These are phyloP conservation scores for Procavia capensis DNA, from an alignment of 2,113 vertebrate species.

Conservation along the genomic window DNA sequence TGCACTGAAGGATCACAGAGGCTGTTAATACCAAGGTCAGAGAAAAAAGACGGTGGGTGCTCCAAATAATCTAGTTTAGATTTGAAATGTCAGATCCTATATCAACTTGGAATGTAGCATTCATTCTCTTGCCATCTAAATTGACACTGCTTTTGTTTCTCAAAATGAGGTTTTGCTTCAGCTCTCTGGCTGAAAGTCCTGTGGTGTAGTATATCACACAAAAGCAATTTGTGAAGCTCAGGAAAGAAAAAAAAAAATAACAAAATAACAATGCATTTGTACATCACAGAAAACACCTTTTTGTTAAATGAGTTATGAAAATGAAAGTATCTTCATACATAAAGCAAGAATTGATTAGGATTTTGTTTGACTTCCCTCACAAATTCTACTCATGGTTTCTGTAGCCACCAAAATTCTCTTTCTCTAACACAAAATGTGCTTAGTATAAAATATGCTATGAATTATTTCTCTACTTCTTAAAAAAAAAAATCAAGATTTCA, in stretches of 20 bases:
- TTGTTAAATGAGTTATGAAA: slow-evolving; percentile 63
- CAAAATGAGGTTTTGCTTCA: slow-evolving; percentile 77
- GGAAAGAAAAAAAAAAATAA: slow-evolving; percentile 69
- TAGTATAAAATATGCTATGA: not conserved
- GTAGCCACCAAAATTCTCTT: not conserved
- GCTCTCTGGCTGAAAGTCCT: slow-evolving; percentile 67
- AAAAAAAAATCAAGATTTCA: not conserved
- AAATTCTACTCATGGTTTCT: slow-evolving; percentile 46
- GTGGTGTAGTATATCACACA: slow-evolving; percentile 54
- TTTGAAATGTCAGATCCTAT: slow-evolving; percentile 78
- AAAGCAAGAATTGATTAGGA: slow-evolving; percentile 42
- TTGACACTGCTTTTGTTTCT: slow-evolving; percentile 78
- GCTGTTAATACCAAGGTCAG: slow-evolving; percentile 77
- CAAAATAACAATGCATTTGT: slow-evolving; percentile 32
- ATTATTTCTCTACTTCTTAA: slow-evolving; percentile 37
- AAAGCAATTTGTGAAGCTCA: slow-evolving; percentile 71
- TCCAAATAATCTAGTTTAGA: slow-evolving; percentile 80
- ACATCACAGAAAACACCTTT: slow-evolving; percentile 44
- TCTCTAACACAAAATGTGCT: not conserved
- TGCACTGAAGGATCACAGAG: slow-evolving; percentile 78
- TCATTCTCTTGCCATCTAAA: slow-evolving; percentile 71
- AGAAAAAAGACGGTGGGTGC: slow-evolving; percentile 63
- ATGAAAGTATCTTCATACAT: slow-evolving; percentile 66
- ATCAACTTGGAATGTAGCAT: slow-evolving; percentile 69
- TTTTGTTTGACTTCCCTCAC: slow-evolving; percentile 42